A percentile compares a stretch with the other conserved stretches of the same genome.
Evolutionary conservation across 2,113 vertebrate genomes (phyloP).

Genomic region (Nesoenas mayeri): DNA sequence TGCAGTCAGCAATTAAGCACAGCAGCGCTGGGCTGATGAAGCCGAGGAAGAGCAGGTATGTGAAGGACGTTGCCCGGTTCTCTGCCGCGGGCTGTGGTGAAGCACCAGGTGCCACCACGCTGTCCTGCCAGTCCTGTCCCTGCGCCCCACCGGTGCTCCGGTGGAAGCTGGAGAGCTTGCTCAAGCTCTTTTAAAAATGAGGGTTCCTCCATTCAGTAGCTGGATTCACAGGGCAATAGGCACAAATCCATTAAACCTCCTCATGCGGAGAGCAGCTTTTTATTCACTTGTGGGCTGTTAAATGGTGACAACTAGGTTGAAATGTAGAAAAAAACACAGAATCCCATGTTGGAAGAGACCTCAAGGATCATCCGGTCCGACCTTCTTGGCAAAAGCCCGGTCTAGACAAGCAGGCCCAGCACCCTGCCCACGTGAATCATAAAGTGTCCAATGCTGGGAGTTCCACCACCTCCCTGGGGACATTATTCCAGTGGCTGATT

Average conservation of each 20-base stretch:
- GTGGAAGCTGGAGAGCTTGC: background rate
- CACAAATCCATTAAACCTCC: background rate
- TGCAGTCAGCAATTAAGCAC: background rate
- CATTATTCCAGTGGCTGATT: no score
- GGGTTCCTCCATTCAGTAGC: background rate
- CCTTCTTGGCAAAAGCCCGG: no score
- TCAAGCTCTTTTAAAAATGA: background rate
- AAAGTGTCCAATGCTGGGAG: no score
- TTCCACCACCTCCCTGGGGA: no score
- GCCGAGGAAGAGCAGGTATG: background rate
- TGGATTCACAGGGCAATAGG: rapidly evolving
- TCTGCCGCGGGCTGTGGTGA: rapidly evolving
- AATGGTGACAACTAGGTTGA: background rate
- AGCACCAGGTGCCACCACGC: background rate
- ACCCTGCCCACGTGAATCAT: no score
- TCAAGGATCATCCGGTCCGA: no score
- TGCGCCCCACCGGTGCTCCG: background rate
- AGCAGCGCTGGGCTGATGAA: background rate
- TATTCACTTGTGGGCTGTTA: background rate
- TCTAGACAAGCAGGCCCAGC: no score
- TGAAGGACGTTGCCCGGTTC: background rate
- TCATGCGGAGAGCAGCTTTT: background rate
- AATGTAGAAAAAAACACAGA: no score
- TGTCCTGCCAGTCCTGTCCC: background rate
- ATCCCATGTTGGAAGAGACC: no score